Conservation (phyloP, 2,888 invertebrate species). For the Agapostemon virescens region DNA sequence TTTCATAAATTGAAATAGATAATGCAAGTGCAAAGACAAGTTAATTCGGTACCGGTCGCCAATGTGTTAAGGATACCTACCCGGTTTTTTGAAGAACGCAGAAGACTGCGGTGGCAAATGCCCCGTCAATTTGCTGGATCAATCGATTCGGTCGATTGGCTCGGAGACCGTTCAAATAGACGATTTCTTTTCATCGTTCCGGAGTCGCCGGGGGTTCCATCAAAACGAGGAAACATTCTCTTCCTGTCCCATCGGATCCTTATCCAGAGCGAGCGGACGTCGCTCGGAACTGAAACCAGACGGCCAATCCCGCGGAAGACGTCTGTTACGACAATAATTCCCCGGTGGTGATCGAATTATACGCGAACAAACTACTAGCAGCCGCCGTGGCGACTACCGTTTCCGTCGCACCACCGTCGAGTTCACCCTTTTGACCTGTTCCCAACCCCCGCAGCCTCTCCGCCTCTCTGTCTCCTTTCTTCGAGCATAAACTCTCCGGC, state of each 20-base stretch:
- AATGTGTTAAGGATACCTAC: too few species aligned
- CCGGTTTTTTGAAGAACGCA: background rate
- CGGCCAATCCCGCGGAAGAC: constrained; percentile 46
- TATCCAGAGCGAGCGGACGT: constrained; percentile 36
- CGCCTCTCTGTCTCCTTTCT: constrained; percentile 28
- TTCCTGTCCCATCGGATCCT: constrained; percentile 40
- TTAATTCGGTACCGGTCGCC: too few species aligned
- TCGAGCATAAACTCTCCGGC: constrained; percentile 53
- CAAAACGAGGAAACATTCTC: constrained; percentile 36
- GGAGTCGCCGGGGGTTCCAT: constrained; percentile 23
- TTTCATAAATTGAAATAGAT: too few species aligned
- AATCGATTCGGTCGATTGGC: constrained; percentile 9
- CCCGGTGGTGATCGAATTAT: constrained; percentile 62
- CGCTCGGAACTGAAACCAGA: constrained; percentile 20
- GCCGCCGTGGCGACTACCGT: constrained; percentile 43
- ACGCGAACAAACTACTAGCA: constrained; percentile 61
- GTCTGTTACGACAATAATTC: constrained; percentile 59
- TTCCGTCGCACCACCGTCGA: constrained; percentile 27
- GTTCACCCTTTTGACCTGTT: constrained; percentile 35
- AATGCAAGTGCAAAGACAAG: too few species aligned
- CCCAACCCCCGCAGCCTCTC: constrained; percentile 8
- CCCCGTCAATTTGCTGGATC: background rate
- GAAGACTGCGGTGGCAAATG: background rate
- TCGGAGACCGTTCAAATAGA: constrained; percentile 9
- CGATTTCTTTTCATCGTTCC: constrained; percentile 18